These are phyloP conservation scores for Zaprionus ghesquierei DNA, from an alignment of 1,140 invertebrate genomes.

Conservation along the genomic window DNA sequence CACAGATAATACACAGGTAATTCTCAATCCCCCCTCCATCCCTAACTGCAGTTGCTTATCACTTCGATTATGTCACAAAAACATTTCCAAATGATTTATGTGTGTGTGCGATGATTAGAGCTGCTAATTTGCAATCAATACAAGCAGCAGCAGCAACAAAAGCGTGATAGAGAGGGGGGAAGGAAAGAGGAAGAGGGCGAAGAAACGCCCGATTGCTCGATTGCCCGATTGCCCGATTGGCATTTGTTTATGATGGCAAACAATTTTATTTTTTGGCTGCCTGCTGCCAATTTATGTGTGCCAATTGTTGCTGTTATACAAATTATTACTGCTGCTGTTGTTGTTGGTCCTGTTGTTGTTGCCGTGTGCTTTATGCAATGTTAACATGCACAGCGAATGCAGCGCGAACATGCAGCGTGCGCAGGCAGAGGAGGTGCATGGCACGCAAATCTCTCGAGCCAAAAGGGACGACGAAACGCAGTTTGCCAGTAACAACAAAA, in stretches of 20 bases:
- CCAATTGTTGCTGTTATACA: constrained; percentile 48
- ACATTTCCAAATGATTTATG: neutral
- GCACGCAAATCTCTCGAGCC: constrained; percentile 19
- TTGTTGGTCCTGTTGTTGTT: constrained; percentile 2
- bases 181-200: neutral
- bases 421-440: neutral
- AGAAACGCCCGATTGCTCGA: neutral
- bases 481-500: neutral
- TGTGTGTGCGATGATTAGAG: constrained; percentile 40
- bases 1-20: neutral
- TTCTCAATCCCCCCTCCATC: neutral
- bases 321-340: constrained; percentile 15
- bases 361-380: constrained; percentile 54
- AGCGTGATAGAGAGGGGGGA: neutral
- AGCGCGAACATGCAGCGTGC: neutral
- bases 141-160: constrained; percentile 5
- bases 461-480: constrained; percentile 5
- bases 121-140: constrained; percentile 68
- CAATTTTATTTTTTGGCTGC: constrained; percentile 45
- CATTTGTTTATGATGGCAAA: constrained; percentile 69
- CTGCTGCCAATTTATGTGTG: constrained; percentile 57
- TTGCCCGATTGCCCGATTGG: constrained; percentile 13
- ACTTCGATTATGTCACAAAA: constrained; percentile 58
- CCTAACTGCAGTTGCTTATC: neutral
- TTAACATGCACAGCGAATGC: constrained; percentile 65